Evolutionary conservation across 2,113 vertebrate species (phyloP).

Genomic region (Elanoides forficatus): DNA sequence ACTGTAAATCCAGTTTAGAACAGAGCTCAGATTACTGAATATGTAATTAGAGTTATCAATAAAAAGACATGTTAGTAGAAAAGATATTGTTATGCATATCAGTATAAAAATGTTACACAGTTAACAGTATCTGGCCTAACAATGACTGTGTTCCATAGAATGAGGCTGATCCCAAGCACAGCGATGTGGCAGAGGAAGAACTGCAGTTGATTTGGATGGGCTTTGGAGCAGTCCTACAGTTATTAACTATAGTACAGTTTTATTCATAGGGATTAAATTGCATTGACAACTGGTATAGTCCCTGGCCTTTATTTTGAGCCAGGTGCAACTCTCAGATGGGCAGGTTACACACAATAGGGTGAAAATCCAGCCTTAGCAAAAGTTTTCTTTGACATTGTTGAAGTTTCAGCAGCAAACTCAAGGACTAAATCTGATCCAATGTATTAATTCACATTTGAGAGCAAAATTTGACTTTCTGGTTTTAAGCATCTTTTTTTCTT

Average conservation of each 20-base stretch:
- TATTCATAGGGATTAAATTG: not conserved
- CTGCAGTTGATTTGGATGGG: not conserved
- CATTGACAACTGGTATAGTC: not conserved
- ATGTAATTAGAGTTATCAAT: not conserved
- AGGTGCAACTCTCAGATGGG: not conserved
- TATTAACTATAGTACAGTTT: not conserved
- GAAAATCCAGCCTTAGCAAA: not conserved
- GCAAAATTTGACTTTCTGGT: not conserved
- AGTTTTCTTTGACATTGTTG: not conserved
- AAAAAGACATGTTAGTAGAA: not conserved
- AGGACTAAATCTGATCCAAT: not conserved
- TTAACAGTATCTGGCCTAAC: not conserved
- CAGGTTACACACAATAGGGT: not conserved
- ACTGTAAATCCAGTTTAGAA: constrained; percentile 38
- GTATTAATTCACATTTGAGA: not conserved
- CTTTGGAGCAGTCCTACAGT: not conserved
- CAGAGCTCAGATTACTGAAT: not conserved
- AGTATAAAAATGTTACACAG: not conserved
- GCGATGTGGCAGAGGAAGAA: not conserved
- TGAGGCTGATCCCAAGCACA: not conserved
- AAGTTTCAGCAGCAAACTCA: constrained; percentile 3
- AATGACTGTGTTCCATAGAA: not conserved
- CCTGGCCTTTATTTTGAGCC: not conserved
- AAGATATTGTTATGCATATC: not conserved
- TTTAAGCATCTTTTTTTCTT: not conserved